A percentile compares a stretch with the other conserved stretches of the same genome.
Evolutionary conservation across 2,888 invertebrate species (phyloP).

Genomic region (Plagodis pulveraria): DNA sequence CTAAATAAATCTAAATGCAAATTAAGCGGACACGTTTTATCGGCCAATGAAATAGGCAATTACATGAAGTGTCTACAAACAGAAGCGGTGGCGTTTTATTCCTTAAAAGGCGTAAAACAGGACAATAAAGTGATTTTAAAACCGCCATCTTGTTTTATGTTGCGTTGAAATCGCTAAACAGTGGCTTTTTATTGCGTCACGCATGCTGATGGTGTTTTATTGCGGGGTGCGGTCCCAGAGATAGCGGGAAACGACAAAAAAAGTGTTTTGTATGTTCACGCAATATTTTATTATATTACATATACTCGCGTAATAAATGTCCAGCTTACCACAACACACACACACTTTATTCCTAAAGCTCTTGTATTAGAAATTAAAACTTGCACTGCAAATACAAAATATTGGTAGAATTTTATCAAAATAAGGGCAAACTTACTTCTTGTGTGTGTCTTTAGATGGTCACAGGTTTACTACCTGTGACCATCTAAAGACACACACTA

Average conservation of each 20-base stretch:
- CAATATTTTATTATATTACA: too few species aligned
- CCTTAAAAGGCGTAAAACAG: constrained; percentile 34
- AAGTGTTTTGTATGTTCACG: too few species aligned
- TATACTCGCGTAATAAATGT: too few species aligned
- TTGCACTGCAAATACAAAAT: too few species aligned
- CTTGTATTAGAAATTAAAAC: too few species aligned
- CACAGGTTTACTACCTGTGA: too few species aligned
- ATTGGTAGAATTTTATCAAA: too few species aligned
- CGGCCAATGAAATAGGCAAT: constrained; percentile 36
- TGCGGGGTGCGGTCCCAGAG: not conserved
- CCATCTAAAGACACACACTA: too few species aligned
- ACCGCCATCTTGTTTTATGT: constrained; percentile 54
- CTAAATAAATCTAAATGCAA: constrained; percentile 36
- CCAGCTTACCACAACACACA: too few species aligned
- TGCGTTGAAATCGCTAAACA: constrained; percentile 59
- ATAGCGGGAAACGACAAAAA: not conserved
- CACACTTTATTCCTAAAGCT: too few species aligned
- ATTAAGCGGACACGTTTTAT: constrained; percentile 30
- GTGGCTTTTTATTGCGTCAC: constrained; percentile 45
- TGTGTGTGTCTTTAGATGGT: too few species aligned
- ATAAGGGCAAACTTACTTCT: too few species aligned
- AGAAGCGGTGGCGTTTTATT: constrained; percentile 31
- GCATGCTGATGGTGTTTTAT: constrained; percentile 48
- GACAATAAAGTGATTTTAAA: constrained; percentile 45
- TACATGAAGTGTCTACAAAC: constrained; percentile 34